Evolutionary conservation across 1,140 invertebrate species (phyloP).

Genomic region (Drosophila subobscura): DNA sequence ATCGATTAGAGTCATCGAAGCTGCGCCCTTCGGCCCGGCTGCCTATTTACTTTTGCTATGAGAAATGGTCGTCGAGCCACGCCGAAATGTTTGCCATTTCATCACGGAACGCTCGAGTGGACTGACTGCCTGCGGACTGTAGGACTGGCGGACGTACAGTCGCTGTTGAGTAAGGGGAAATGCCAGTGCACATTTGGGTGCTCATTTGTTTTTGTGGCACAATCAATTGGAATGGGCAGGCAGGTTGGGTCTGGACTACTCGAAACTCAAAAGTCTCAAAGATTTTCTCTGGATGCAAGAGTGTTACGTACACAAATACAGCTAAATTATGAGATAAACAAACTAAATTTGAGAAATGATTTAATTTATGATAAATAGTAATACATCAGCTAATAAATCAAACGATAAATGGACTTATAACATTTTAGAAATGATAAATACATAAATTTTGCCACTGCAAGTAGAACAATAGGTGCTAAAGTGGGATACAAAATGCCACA

Average conservation of each 20-base stretch:
- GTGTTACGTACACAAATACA: too few species aligned
- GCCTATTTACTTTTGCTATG: slow-evolving; percentile 71
- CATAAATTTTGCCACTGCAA: too few species aligned
- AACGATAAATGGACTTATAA: too few species aligned
- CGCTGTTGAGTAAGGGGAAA: neutral
- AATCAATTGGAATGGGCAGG: neutral
- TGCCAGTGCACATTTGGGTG: slow-evolving; percentile 49
- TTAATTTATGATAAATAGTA: too few species aligned
- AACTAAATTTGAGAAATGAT: too few species aligned
- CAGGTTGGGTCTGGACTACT: neutral
- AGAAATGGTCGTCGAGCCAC: slow-evolving; percentile 48
- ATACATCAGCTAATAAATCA: too few species aligned
- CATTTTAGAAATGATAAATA: too few species aligned
- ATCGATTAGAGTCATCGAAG: slow-evolving; percentile 75
- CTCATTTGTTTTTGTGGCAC: slow-evolving; percentile 61
- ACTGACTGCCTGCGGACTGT: slow-evolving; percentile 15
- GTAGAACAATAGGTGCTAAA: too few species aligned
- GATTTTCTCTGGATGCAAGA: too few species aligned
- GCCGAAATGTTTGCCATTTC: slow-evolving; percentile 62
- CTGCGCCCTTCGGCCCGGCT: slow-evolving; percentile 28
- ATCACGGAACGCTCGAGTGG: slow-evolving; percentile 64
- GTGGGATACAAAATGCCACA: too few species aligned
- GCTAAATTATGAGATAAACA: too few species aligned
- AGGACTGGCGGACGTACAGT: too few species aligned
- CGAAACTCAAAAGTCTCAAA: slow-evolving; percentile 32